Evolutionary conservation across 2,113 vertebrate genomes (phyloP), one percentile per base, ranked within the genome.

Genomic region (Poeciliopsis turrubarensis): DNA sequence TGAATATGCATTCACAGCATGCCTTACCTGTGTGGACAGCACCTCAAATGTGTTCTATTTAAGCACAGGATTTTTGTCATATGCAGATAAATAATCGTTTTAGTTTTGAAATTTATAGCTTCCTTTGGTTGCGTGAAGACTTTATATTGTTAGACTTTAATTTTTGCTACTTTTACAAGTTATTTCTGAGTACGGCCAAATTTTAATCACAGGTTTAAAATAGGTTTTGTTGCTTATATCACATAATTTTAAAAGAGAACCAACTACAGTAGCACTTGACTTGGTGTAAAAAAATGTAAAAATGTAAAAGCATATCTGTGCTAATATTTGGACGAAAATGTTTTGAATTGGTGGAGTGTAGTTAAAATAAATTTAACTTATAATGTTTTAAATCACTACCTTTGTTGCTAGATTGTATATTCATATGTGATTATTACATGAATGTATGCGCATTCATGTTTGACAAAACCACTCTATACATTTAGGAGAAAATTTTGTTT

Each of bases 401-500:
- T 61, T 60, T 68, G 60, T n/a, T 70, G 61, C 60, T 27, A 41
- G 27, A 51, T 25, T 8, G 6, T 61, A 39, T 80, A 81, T 25
- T 1, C 2, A 13, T 10, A 0, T 25, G 8, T 0, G 1, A 31
- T 76, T 66, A 39, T 22, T 61, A 6, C 12, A 25, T 31, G 3
- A 41, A 2, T 39, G 27, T 60, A 17, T 37, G 51, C 10, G 10
- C 47, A 54, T 25, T 54, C 19, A 25, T 60, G 29, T 11, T 5
- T 39, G 17, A 25, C 54, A n/a, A 13, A 29, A 1, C 30, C 1
- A 12, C 1, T 29, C 7, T n/a, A 15, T 6, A 60, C 39, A 67
- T 81, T 72, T 31, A 37, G 60, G 60, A 47, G 65, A 32, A 61
- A 19, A 47, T 44, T 68, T 68, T 75, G 32, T 44, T 76, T 78